Evolutionary conservation across 1,140 invertebrate species (phyloP).

Genomic region (Halotydeus destructor): DNA sequence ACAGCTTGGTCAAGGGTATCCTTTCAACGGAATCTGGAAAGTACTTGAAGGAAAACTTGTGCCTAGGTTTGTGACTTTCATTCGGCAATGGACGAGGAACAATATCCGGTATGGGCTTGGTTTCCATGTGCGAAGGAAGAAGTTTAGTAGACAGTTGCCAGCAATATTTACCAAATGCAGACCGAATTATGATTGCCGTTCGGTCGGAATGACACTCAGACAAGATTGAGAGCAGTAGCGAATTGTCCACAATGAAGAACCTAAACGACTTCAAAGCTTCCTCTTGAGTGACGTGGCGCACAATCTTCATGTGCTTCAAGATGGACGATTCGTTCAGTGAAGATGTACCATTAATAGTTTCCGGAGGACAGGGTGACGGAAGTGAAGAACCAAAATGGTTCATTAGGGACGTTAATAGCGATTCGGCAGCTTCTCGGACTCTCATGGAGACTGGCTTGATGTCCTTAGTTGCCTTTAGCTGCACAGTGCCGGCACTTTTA

Average conservation of each 20-base stretch:
- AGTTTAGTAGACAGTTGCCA: slow-evolving; percentile 62
- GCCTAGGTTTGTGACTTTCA: background rate
- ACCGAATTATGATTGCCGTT: slow-evolving; percentile 39
- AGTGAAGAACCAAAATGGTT: slow-evolving; percentile 13
- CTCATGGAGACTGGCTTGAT: slow-evolving; percentile 85
- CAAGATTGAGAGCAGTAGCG: slow-evolving; percentile 61
- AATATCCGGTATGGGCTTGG: background rate
- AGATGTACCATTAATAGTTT: slow-evolving; percentile 4
- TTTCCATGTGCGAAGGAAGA: background rate
- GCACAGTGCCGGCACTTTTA: slow-evolving; percentile 25
- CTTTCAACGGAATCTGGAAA: slow-evolving; percentile 62
- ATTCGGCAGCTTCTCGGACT: slow-evolving; percentile 84
- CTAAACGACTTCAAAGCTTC: slow-evolving; percentile 11
- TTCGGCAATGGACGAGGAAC: slow-evolving; percentile 3
- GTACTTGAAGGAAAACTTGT: slow-evolving; percentile 43
- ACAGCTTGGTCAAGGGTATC: slow-evolving; percentile 57
- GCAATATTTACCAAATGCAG: slow-evolving; percentile 74
- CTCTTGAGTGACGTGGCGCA: background rate
- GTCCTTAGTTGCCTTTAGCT: slow-evolving; percentile 78
- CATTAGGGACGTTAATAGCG: slow-evolving; percentile 45
- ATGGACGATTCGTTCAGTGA: slow-evolving; percentile 12
- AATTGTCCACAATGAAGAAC: slow-evolving; percentile 76
- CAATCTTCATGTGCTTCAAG: background rate
- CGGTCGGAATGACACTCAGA: slow-evolving; percentile 43
- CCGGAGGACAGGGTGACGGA: slow-evolving; percentile 15